Evolutionary conservation across 2,888 invertebrate species (phyloP), one percentile per base, ranked within the genome.

Genomic region (Osedax frankpressi): DNA sequence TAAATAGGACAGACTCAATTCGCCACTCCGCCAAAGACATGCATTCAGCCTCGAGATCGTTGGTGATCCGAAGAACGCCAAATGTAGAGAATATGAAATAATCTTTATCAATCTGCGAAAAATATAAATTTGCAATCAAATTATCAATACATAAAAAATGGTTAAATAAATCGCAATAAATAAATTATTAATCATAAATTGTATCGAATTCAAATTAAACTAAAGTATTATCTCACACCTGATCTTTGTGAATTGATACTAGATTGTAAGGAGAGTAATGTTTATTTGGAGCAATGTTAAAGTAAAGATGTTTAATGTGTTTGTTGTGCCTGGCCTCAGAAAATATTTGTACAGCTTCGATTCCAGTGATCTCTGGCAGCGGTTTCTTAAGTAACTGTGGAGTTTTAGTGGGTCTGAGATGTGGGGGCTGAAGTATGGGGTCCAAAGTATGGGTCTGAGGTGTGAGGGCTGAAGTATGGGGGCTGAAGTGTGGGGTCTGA

Each of bases 11-110:
- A n/a, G 83, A 82, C 72, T 83, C 80, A 70, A 80, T 77, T 76
- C 82, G 82, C 83, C 83, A 84, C 29, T 82, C 82, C 3, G 81
- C 80, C 72, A 84, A 78, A 3, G 80, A 79, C 76, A 81, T 74
- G 75, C 78, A 81, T 76, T 83, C 82, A 6, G 80, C 77, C 2
- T 81, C 81, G 30, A 78, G 79, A 69, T 81, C 79, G 2, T 79
- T 78, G 59, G 79, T 78, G 14, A 83, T 81, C 74, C 82, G 82
- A n/a, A 84, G 78, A 2, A 83, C 81, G 19, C 84, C 83, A 77
- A 84, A 84, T 63, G 83, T 82, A 25, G 83, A 82, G 78, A 84
- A 84, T 27, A 84, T 81, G 77, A 80, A 84, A 76, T 83, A 82
- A 70, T 83, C 83, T 28, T 77, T 74, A 3, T 81, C 76, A 3